Base-by-base conservation (phyloP, 2,888 invertebrate genomes). In the Antheraea yamamai region DNA sequence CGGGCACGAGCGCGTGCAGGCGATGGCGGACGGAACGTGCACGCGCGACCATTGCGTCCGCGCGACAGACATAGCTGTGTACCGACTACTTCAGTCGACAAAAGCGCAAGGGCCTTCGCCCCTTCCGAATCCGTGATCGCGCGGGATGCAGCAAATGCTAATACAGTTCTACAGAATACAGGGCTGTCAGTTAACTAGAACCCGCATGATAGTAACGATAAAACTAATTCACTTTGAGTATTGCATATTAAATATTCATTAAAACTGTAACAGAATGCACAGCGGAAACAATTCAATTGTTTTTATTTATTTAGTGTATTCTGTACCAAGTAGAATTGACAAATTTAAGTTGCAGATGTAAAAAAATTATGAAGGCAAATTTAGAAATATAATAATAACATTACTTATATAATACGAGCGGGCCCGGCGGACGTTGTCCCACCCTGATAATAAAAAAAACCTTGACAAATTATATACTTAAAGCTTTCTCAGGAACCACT, bases 71-170 rank as follows among this genome's bases (percentile, higher is more conserved):
- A 87, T 88, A 88, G 88, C 87, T 84, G 82, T 82, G 83, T 73
- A 61, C 58, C 64, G 51, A 66, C 68, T 52, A 52, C 61, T 66
- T 75, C 71, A 75, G 52, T 74, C 83, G 86, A 84, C 88, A 88
- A 91, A 91, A 91, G 87, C 90, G 86, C 87, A 86, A 90, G 93
- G 92, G 92, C 92, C 91, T 90, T 91, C 90, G 91, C 91, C 94
- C 94, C 93, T 93, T 93, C 93, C 91, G 92, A 92, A 90, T 88
- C 90, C 88, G 89, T 93, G 92, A 91, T 91, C 93, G 91, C 89
- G 88, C 88, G 91, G 91, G 93, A 94, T 94, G 92, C 93, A 93
- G 91, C 87, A 86, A 91, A 91, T 91, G 90, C 88, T 91, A 91
- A 92, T 89, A 89, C 88, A 66, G 47, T 70, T 70, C 70, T 20